These are phyloP conservation scores for Hypocryptadius cinnamomeus DNA, from an alignment of 2,113 vertebrate species.

Conservation along the genomic window DNA sequence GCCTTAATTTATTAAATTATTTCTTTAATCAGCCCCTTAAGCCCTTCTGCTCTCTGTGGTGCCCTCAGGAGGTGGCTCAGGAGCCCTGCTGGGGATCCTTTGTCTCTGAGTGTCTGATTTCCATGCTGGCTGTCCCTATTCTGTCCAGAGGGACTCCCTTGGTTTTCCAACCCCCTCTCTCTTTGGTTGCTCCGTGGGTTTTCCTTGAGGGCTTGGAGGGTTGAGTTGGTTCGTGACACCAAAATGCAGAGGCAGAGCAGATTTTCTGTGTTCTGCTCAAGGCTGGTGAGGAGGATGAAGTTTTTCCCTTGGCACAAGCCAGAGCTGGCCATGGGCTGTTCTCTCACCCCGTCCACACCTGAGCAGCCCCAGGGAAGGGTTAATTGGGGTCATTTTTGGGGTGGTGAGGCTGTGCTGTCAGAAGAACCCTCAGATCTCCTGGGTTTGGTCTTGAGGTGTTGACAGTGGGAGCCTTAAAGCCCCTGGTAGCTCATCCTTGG, in stretches of 20 bases:
- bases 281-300: background rate
- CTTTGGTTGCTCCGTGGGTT: background rate
- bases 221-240: background rate
- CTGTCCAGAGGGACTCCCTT: background rate
- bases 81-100: background rate
- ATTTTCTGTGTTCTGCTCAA: background rate
- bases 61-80: background rate
- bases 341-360: too few relatives aligned
- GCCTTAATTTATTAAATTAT: background rate
- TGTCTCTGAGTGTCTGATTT: background rate
- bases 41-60: background rate
- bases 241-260: background rate
- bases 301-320: background rate
- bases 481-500: background rate
- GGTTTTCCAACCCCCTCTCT: background rate
- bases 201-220: background rate
- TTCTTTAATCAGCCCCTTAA: background rate
- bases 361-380: background rate
- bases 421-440: background rate
- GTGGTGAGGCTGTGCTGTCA: background rate
- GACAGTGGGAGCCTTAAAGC: background rate
- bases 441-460: background rate
- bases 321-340: background rate
- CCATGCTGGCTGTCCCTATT: background rate
- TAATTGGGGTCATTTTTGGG: background rate